Base-by-base conservation (phyloP, 1,140 invertebrate genomes). In the Choristoneura fumiferana region DNA sequence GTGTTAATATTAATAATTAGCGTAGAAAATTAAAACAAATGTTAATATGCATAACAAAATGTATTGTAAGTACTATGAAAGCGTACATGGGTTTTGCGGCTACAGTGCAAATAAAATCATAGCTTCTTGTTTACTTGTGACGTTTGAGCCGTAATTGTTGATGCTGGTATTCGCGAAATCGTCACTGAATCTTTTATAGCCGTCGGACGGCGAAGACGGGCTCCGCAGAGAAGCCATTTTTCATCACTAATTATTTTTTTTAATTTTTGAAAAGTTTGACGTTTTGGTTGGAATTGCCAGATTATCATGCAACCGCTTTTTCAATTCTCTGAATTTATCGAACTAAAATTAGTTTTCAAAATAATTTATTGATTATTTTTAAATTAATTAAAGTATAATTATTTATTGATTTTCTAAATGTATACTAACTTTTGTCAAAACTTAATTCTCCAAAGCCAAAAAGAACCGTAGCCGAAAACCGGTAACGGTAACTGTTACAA, bases 121-220 rank as follows among this genome's bases (percentile, higher is more conserved):
- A 81, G 75, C 75, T 86, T 84, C 75, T 77, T 54, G 69, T 81
- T 90, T 90, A 91, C 90, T 90, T 83, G 84, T 80, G 60, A 82
- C 81, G 71, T 91, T 90, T 60, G 90, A 91, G 73, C 90, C 91
- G 78, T 91, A 91, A 85, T 88, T 87, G 73, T 90, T 90, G 69
- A 90, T 80, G 81, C 90, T 91, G 81, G 76, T 77, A 68, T 91
- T 89, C 69, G 84, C 82, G 76, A 87, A 83, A 78, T 91, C 90
- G 80, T 91, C 90, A 81, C 84, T 90, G 64, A 91, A 91, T 65
- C 89, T 83, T 89, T 91, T 91, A 73, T 91, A 91, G 65, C 90
- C 90, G 75, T 91, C 90, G 61, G 90, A 86, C 67, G 90, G 90
- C 67, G 90, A 88, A 67, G 84, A 84, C 81, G 89, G 81, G 80